phyloP scores from a whole-genome alignment of 2,797 vertebrate species.

The Gambusia yucatana region DNA sequence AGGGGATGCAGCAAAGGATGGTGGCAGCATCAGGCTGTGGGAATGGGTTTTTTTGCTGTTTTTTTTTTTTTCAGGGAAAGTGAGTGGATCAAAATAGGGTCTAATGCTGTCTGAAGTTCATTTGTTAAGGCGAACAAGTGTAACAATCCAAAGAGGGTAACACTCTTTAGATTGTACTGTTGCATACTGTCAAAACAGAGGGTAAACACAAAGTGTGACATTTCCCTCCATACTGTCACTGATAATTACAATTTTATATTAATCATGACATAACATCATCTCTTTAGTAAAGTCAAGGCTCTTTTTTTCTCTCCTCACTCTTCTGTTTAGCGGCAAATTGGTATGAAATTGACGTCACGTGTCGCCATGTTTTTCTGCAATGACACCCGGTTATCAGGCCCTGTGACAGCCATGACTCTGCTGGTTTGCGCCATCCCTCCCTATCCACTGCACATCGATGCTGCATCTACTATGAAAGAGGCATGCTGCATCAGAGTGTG shows the following conservation, averaged over 20 bases:
- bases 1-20: background rate
- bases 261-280: constrained; percentile 3
- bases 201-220: background rate
- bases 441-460: constrained; percentile 29
- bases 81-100: background rate
- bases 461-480: constrained; percentile 39
- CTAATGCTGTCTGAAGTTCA: background rate
- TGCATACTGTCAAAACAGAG: background rate
- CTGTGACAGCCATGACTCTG: constrained; percentile 44
- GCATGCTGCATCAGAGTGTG: constrained; percentile 34
- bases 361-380: constrained; percentile 77
- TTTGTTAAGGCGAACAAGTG: background rate
- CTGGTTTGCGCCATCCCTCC: constrained; percentile 47
- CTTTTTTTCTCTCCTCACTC: constrained; percentile 25
- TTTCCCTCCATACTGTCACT: background rate
- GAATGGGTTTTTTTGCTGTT: too few relatives aligned
- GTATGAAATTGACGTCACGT: constrained; percentile 79
- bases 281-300: constrained; percentile 10
- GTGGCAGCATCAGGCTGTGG: background rate
- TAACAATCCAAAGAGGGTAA: background rate
- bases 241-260: background rate
- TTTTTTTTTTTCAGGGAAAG: background rate
- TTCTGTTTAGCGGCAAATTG: constrained; percentile 75
- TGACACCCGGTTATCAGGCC: constrained; percentile 73
- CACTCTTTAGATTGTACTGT: background rate